Conservation (phyloP, 1,140 invertebrate species). For the Hypsibius dujardini region DNA sequence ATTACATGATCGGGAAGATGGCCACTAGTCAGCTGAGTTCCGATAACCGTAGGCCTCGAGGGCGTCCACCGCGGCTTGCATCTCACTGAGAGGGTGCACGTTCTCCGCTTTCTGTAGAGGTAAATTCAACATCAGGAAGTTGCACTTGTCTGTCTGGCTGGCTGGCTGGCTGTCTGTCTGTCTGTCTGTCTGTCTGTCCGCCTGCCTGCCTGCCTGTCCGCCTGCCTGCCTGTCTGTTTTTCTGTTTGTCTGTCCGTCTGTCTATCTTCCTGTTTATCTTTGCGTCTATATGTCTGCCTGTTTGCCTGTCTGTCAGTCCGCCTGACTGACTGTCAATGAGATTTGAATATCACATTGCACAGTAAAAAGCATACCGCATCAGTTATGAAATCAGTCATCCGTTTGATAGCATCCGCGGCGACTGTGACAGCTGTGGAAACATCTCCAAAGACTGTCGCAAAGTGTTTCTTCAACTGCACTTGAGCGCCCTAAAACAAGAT, state of each 20-base stretch:
- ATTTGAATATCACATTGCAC: too few species aligned
- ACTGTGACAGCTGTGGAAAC: neutral
- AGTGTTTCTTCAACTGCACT: neutral
- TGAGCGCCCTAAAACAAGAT: neutral
- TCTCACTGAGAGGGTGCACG: neutral
- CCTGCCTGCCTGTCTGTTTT: too few species aligned
- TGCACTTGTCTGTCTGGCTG: neutral
- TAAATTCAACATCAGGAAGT: neutral
- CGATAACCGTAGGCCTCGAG: neutral
- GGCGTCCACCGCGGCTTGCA: neutral
- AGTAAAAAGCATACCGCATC: neutral
- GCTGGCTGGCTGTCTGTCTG: too few species aligned
- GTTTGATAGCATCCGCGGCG: neutral
- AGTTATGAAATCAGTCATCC: neutral
- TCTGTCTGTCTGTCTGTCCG: too few species aligned
- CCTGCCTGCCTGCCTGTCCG: too few species aligned
- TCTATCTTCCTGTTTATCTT: too few species aligned
- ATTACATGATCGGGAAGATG: too few species aligned
- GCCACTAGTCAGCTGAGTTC: too few species aligned
- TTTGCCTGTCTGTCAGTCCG: neutral
- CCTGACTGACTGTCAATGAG: too few species aligned
- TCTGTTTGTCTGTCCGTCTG: too few species aligned
- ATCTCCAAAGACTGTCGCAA: neutral
- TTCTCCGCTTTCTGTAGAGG: conserved; percentile 9
- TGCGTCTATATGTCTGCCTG: neutral